phyloP scores from a whole-genome alignment of 2,888 invertebrate species.

The Achlya flavicornis region DNA sequence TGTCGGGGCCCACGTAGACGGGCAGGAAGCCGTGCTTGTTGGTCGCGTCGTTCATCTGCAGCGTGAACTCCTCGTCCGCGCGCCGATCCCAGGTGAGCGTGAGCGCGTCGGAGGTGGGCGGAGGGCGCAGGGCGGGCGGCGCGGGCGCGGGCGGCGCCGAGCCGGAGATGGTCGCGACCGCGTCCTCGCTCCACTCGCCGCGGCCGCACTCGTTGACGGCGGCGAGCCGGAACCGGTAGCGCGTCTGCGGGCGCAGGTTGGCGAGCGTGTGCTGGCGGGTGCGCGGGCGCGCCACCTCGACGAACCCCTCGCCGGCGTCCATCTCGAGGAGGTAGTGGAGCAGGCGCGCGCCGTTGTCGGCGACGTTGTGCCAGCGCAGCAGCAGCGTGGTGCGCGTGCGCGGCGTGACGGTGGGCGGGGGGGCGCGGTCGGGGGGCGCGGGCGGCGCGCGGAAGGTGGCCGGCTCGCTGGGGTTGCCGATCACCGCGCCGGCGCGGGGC shows the following conservation, averaged over 20 bases:
- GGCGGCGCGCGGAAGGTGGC: constrained; percentile 91
- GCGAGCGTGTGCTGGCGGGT: constrained; percentile 90
- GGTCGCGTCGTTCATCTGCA: constrained; percentile 90
- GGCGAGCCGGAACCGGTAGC: constrained; percentile 92
- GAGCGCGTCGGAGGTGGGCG: constrained; percentile 82
- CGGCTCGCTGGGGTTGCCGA: constrained; percentile 89
- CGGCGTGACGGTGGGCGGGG: constrained; percentile 88
- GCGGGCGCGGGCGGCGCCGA: constrained; percentile 91
- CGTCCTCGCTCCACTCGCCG: constrained; percentile 88
- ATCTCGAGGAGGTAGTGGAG: constrained; percentile 90
- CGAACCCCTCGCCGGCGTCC: constrained; percentile 89
- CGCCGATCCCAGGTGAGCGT: constrained; percentile 90
- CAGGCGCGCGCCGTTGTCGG: constrained; percentile 92
- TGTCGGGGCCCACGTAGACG: constrained; percentile 91
- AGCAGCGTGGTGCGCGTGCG: constrained; percentile 89
- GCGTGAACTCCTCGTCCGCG: constrained; percentile 90
- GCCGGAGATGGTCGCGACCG: constrained; percentile 89
- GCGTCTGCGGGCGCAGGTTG: constrained; percentile 90
- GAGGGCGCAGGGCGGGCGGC: constrained; percentile 88
- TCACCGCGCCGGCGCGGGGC: constrained; percentile 84
- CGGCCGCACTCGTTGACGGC: constrained; percentile 92
- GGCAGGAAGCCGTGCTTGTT: constrained; percentile 91
- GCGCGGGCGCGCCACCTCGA: constrained; percentile 88
- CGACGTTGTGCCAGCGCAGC: constrained; percentile 88
- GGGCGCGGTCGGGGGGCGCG: constrained; percentile 90